Base-by-base conservation (phyloP, 1,140 invertebrate species). In the Lepidurus apus region DNA sequence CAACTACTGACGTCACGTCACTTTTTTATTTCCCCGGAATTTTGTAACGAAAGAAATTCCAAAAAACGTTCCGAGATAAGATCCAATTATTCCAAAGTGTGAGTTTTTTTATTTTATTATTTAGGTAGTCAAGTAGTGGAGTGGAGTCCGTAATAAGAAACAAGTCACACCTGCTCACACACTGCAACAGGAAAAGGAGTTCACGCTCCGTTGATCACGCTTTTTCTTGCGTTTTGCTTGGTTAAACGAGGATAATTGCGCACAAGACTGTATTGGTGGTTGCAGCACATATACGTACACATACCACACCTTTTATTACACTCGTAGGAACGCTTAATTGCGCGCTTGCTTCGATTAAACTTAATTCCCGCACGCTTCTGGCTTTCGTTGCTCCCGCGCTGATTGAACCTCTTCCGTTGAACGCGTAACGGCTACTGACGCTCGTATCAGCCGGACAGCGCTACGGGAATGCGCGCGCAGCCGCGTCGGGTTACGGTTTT, bases 131-230 rank as follows among this genome's bases (percentile, higher is more conserved):
- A 65, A 21, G 53, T 65, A 65, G 21, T n/a, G 53, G 21, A 13
- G 53, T 1, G 17, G 1, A 65, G 53, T 13, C n/a, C 21, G 4
- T 13, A 65, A 65, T 65, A 65, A 65, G 17, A 13, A 7, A 65
- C 17, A 65, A 65, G 53, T 65, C 53, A 17, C 53, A 65, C 53
- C 53, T 65, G 53, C 53, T 65, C 53, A 65, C 53, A 65, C 53
- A 65, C 53, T 21, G 53, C 53, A 65, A 65, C 53, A 65, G 53
- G 53, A 65, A 65, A 65, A n/a, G 17, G 53, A 21, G 21, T 65
- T 13, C 53, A 65, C 53, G 53, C 53, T 65, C 17, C 3, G 53
- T 21, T 65, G 6, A 8, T 13, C 53, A 5, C 53, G 53, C 13
- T 13, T 65, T 65, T 65, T 21, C 21, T 21, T 1, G 21, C 47